These are phyloP conservation scores for Erannis defoliaria DNA, from an alignment of 2,888 invertebrate species.

Conservation along the genomic window DNA sequence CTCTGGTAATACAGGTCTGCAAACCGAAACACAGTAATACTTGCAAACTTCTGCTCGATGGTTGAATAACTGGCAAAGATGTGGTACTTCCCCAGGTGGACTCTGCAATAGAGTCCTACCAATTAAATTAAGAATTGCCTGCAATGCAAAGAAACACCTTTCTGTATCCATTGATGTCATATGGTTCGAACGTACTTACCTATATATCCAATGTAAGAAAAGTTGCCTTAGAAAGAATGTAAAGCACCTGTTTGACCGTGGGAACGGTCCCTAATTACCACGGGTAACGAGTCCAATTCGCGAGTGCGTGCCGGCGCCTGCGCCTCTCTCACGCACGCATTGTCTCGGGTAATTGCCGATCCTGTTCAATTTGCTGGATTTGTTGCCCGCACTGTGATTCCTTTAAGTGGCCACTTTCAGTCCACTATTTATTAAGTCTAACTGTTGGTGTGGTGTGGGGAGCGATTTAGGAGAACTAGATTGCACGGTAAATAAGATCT, in stretches of 20 bases:
- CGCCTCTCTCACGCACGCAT: constrained; percentile 85
- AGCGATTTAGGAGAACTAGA: constrained; percentile 6
- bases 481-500: background rate
- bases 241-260: constrained; percentile 64
- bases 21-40: too few relatives aligned
- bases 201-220: background rate
- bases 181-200: background rate
- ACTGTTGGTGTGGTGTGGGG: constrained; percentile 22
- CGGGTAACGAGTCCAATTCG: constrained; percentile 84
- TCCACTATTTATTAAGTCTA: constrained; percentile 44
- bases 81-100: too few relatives aligned
- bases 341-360: constrained; percentile 86
- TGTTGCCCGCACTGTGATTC: constrained; percentile 83
- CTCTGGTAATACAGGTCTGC: too few relatives aligned
- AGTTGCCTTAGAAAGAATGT: constrained; percentile 19
- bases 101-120: too few relatives aligned
- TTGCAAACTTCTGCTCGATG: too few relatives aligned
- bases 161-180: too few relatives aligned
- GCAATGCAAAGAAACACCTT: too few relatives aligned
- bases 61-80: too few relatives aligned
- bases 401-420: constrained; percentile 84
- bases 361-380: constrained; percentile 83
- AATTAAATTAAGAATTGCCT: too few relatives aligned
- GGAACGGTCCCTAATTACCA: constrained; percentile 83
- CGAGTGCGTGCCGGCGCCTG: constrained; percentile 75